These are phyloP conservation scores for Aleiodes alternator DNA, from an alignment of 2,888 invertebrate genomes.

Conservation along the genomic window DNA sequence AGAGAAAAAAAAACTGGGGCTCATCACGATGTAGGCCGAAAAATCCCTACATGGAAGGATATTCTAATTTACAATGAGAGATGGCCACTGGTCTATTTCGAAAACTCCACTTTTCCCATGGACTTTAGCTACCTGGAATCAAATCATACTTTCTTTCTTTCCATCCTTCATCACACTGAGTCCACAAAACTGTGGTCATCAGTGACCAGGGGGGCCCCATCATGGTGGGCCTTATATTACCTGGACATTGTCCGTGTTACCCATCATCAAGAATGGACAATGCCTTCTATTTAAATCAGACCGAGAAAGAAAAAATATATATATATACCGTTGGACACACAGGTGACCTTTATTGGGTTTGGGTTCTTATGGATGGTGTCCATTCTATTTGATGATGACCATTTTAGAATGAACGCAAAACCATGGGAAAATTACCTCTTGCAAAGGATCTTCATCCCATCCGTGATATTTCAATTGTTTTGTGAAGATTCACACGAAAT, in stretches of 20 bases:
- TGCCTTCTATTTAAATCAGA: slow-evolving; percentile 69
- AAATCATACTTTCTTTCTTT: slow-evolving; percentile 40
- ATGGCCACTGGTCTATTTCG: slow-evolving; percentile 41
- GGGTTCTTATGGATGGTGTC: slow-evolving; percentile 31
- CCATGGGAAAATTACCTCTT: slow-evolving; percentile 32
- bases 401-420: not conserved
- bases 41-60: not conserved
- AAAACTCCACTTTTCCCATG: slow-evolving; percentile 53
- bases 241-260: slow-evolving; percentile 62
- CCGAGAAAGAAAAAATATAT: slow-evolving; percentile 68
- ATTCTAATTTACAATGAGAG: slow-evolving; percentile 19
- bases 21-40: not conserved
- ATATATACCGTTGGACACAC: slow-evolving; percentile 66
- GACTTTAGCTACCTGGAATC: slow-evolving; percentile 54
- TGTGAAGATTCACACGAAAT: slow-evolving; percentile 4
- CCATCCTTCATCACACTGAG: slow-evolving; percentile 11
- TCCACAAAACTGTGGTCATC: slow-evolving; percentile 49
- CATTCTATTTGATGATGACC: slow-evolving; percentile 34
- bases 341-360: slow-evolving; percentile 58
- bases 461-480: not conserved
- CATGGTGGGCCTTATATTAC: slow-evolving; percentile 54
- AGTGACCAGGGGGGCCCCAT: slow-evolving; percentile 29
- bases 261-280: slow-evolving; percentile 33
- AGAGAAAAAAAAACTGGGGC: not conserved
- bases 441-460: slow-evolving; percentile 8